Conservation (phyloP, 1,140 invertebrate genomes). For the Camponotus pennsylvanicus region DNA sequence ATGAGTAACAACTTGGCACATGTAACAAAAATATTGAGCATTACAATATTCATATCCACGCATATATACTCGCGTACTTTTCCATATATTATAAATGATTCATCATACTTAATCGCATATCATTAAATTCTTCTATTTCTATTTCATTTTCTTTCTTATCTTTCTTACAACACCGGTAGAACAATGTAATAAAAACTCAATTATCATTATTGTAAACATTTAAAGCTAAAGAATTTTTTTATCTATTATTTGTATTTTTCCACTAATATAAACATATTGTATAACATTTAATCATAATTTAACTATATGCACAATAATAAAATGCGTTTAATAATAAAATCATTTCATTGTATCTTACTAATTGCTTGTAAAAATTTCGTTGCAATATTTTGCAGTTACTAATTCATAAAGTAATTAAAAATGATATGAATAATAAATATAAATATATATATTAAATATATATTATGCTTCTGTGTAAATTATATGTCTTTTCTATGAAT, state of each 20-base stretch:
- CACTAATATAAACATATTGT: neutral
- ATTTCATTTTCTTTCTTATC: neutral
- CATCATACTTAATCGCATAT: neutral
- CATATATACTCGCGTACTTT: neutral
- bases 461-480: too few species aligned
- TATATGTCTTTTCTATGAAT: too few species aligned
- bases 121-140: neutral
- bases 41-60: neutral
- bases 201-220: neutral
- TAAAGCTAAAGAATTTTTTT: neutral
- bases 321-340: neutral
- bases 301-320: neutral
- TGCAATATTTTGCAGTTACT: too few species aligned
- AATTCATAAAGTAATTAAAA: too few species aligned
- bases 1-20: neutral
- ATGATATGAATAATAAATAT: too few species aligned
- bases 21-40: neutral
- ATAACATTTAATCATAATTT: neutral
- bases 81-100: neutral
- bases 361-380: too few species aligned
- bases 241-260: conserved; percentile 13
- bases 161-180: neutral
- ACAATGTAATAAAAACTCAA: neutral
- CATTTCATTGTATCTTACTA: too few species aligned
- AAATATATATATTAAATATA: too few species aligned